Evolutionary conservation across 1,140 invertebrate genomes (phyloP).

Genomic region (Musca vetustissima): DNA sequence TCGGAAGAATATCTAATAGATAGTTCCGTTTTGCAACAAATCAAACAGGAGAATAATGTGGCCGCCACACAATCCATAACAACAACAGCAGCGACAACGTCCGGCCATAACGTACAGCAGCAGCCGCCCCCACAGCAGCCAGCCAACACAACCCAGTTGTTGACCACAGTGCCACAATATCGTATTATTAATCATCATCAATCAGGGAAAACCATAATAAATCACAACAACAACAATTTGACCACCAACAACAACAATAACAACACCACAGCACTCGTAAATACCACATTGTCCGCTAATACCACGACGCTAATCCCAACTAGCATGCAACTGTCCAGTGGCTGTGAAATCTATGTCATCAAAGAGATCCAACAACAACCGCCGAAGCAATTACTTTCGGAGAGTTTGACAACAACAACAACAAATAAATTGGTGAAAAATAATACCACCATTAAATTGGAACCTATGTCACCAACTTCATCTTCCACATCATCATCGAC

Average conservation of each 20-base stretch:
- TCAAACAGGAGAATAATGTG: constrained; percentile 43
- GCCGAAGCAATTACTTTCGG: neutral
- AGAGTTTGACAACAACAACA: neutral
- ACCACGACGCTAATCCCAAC: constrained; percentile 39
- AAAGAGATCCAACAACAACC: constrained; percentile 34
- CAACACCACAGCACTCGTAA: neutral
- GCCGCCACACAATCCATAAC: neutral
- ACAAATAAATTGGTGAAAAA: neutral
- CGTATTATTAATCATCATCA: constrained; percentile 29
- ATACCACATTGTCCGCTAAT: constrained; percentile 25
- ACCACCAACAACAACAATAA: neutral
- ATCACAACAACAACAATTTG: neutral
- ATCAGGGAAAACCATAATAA: neutral
- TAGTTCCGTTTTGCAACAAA: constrained; percentile 26
- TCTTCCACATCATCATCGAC: neutral
- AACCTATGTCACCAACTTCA: constrained; percentile 4
- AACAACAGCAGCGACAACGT: neutral
- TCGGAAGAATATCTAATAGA: constrained; percentile 49
- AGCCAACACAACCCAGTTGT: neutral
- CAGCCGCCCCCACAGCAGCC: constrained; percentile 6
- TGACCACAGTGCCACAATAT: constrained; percentile 25
- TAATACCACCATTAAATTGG: constrained; percentile 1
- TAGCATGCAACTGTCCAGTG: constrained; percentile 47
- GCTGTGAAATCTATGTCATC: constrained; percentile 53
- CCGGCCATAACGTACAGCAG: too few species aligned